A percentile compares a stretch with the other conserved stretches of the same genome.
Conservation (phyloP, 2,888 invertebrate genomes). For the Auanema sp. region DNA sequence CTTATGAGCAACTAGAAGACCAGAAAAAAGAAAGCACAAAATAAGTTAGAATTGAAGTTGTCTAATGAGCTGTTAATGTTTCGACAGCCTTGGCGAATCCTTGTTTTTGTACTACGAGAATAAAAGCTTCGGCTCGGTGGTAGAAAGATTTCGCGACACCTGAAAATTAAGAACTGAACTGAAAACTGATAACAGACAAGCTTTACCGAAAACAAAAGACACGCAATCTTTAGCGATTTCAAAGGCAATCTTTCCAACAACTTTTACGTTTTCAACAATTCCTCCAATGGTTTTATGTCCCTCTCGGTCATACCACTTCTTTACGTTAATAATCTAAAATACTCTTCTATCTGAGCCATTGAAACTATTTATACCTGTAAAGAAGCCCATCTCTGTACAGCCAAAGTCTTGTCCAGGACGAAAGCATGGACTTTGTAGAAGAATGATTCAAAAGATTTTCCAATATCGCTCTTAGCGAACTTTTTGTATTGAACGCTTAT, state of each 20-base stretch:
- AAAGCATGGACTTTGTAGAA: slow-evolving; percentile 25
- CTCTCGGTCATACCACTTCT: slow-evolving; percentile 32
- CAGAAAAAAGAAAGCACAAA: too few relatives aligned
- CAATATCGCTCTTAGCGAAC: slow-evolving; percentile 4
- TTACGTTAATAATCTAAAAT: slow-evolving; percentile 21
- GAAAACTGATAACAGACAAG: neutral
- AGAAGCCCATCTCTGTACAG: slow-evolving; percentile 22
- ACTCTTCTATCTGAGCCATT: neutral
- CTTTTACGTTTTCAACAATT: slow-evolving; percentile 20
- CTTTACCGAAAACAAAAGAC: slow-evolving; percentile 14
- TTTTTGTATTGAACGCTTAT: slow-evolving; percentile 4
- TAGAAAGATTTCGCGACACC: slow-evolving; percentile 1
- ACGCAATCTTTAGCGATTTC: slow-evolving; percentile 27
- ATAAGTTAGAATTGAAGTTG: too few relatives aligned
- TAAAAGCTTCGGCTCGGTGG: slow-evolving; percentile 6
- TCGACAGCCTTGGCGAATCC: slow-evolving; percentile 15
- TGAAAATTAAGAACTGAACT: slow-evolving; percentile 1
- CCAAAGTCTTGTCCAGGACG: slow-evolving; percentile 25
- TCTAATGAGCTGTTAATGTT: neutral
- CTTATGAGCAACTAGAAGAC: too few relatives aligned
- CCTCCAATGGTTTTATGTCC: slow-evolving; percentile 31
- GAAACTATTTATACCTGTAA: neutral
- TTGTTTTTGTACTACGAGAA: slow-evolving; percentile 12
- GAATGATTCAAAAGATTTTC: slow-evolving; percentile 1
- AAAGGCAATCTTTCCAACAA: slow-evolving; percentile 26